Evolutionary conservation across 2,113 vertebrate species (phyloP).

Genomic region (Periophthalmus modestus): DNA sequence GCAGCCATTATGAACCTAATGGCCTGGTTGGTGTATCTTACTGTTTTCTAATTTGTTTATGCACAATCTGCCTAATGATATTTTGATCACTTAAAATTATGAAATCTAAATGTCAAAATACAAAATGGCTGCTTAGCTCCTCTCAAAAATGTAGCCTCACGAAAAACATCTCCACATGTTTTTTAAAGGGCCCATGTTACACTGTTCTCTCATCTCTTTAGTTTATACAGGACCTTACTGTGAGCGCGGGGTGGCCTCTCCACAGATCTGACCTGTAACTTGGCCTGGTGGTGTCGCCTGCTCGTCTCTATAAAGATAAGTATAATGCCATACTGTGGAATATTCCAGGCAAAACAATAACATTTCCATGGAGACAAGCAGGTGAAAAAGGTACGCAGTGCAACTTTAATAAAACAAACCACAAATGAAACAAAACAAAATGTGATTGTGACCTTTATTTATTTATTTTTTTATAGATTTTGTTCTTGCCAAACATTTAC

Average conservation of each 20-base stretch:
- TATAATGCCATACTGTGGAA: no score
- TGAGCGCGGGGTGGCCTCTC: no score
- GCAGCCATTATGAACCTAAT: no score
- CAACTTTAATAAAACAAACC: background rate
- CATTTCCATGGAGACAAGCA: no score
- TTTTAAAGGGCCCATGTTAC: no score
- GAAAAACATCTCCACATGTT: background rate
- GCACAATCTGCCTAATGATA: background rate
- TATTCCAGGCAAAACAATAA: no score
- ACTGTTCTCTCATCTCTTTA: no score
- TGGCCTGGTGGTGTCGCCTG: no score
- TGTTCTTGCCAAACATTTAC: constrained; percentile 68
- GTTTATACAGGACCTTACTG: no score
- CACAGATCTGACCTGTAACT: no score
- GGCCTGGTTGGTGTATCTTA: background rate
- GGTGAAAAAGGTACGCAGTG: no score
- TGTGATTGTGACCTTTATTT: constrained; percentile 71
- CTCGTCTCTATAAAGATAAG: no score
- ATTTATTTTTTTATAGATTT: constrained; percentile 13
- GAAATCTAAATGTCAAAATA: background rate
- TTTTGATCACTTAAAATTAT: background rate
- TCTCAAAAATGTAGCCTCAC: background rate
- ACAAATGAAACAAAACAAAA: constrained; percentile 4
- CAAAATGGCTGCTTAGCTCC: background rate
- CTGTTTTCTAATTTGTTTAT: background rate